phyloP scores from a whole-genome alignment of 2,797 vertebrate genomes.

The Pelobates cultripes region DNA sequence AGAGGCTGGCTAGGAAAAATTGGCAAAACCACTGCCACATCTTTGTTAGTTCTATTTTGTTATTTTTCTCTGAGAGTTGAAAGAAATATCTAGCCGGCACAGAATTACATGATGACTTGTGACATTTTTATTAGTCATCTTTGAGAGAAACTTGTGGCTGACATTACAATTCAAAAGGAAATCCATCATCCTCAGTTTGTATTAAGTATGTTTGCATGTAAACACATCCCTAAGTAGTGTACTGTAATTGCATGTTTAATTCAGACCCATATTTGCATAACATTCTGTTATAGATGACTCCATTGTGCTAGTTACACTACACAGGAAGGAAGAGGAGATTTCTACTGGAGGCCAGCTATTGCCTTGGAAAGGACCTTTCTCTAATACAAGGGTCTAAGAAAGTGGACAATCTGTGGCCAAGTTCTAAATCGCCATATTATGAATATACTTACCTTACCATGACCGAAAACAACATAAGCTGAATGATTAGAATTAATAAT shows the following conservation, averaged over 20 bases:
- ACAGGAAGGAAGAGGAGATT: too few species aligned
- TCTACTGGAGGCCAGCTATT: too few species aligned
- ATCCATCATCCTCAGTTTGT: neutral
- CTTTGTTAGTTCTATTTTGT: neutral
- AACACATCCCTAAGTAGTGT: neutral
- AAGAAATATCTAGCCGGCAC: neutral
- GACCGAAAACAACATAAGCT: too few species aligned
- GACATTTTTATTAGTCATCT: conserved; percentile 7
- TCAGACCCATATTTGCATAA: neutral
- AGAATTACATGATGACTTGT: conserved; percentile 1
- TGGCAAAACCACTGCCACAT: neutral
- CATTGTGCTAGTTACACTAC: neutral
- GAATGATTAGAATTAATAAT: too few species aligned
- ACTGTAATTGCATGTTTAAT: neutral
- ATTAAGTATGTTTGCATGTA: neutral
- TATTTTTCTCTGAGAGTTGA: neutral
- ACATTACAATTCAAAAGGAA: neutral
- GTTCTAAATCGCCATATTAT: too few species aligned
- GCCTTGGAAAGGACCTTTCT: too few species aligned
- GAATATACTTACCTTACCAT: too few species aligned
- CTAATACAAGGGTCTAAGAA: too few species aligned
- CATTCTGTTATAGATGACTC: neutral
- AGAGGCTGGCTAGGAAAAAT: neutral
- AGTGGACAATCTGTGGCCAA: too few species aligned
- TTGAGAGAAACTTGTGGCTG: neutral